Percentiles rank a stretch among this genome's conserved stretches.
phyloP scores from a whole-genome alignment of 2,888 invertebrate species.

The Polyommatus iphigenia region DNA sequence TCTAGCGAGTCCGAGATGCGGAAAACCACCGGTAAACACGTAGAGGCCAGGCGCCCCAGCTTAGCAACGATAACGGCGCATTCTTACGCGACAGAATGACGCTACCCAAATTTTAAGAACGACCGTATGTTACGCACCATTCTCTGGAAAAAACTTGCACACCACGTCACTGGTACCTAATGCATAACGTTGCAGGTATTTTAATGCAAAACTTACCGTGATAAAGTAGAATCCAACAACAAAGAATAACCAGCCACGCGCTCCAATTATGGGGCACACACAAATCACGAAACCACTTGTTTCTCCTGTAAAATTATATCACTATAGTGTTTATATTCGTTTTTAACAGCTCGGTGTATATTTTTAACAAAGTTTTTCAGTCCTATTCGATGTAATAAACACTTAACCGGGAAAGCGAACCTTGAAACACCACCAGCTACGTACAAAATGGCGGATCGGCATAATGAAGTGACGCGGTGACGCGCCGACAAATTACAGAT shows the following conservation, averaged over 20 bases:
- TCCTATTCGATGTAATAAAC: conserved; percentile 70
- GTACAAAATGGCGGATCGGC: conserved; percentile 81
- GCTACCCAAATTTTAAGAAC: conserved; percentile 58
- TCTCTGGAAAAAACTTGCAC: not conserved
- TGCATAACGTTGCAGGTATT: conserved; percentile 31
- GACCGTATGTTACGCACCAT: conserved; percentile 37
- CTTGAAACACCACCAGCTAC: conserved; percentile 78
- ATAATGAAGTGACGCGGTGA: conserved; percentile 79
- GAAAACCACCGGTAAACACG: conserved; percentile 64
- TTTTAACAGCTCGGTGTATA: conserved; percentile 60
- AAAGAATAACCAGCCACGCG: conserved; percentile 80
- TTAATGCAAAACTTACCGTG: conserved; percentile 67
- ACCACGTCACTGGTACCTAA: conserved; percentile 36
- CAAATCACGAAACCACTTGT: conserved; percentile 75
- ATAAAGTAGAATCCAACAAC: conserved; percentile 76
- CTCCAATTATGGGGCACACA: conserved; percentile 78
- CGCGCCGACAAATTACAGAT: conserved; percentile 64
- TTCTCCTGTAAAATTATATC: conserved; percentile 60
- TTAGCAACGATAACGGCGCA: conserved; percentile 44
- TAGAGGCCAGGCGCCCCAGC: conserved; percentile 51
- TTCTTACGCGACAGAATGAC: conserved; percentile 57
- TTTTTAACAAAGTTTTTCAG: conserved; percentile 65
- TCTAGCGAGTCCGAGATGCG: conserved; percentile 63
- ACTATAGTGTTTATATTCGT: conserved; percentile 61
- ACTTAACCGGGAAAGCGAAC: conserved; percentile 71